Percentiles rank a stretch among this genome's conserved stretches.
Conservation (phyloP, 2,797 vertebrate species). For the Cynodonichthys magdalenae region DNA sequence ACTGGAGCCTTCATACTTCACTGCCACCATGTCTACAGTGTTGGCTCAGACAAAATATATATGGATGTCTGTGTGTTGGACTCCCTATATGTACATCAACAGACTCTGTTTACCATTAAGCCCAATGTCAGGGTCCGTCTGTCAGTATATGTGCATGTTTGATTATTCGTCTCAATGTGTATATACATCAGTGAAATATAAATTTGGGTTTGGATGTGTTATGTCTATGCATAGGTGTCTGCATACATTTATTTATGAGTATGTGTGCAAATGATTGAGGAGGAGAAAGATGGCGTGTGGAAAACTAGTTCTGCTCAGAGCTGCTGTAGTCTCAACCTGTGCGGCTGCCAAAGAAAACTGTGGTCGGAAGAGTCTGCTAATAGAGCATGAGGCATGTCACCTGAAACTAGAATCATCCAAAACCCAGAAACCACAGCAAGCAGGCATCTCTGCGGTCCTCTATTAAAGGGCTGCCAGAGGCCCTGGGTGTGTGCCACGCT, state of each 20-base stretch:
- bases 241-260: constrained; percentile 61
- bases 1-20: constrained; percentile 70
- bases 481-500: constrained; percentile 72
- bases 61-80: constrained; percentile 64
- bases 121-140: constrained; percentile 62
- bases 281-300: constrained; percentile 78
- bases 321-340: constrained; percentile 73
- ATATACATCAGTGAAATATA: constrained; percentile 67
- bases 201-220: constrained; percentile 64
- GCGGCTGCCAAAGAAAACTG: constrained; percentile 86
- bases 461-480: constrained; percentile 74
- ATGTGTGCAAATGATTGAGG: constrained; percentile 65
- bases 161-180: constrained; percentile 67
- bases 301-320: constrained; percentile 79
- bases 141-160: constrained; percentile 73
- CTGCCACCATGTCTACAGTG: constrained; percentile 68
- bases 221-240: constrained; percentile 49
- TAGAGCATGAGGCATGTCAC: constrained; percentile 90
- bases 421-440: constrained; percentile 85
- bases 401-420: constrained; percentile 89
- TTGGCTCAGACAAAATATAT: constrained; percentile 76
- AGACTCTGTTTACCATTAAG: constrained; percentile 69
- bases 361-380: constrained; percentile 89
- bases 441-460: constrained; percentile 76
- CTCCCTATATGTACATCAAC: constrained; percentile 64